Evolutionary conservation across 2,113 vertebrate species (phyloP).

Genomic region (Tachysurus vachellii): DNA sequence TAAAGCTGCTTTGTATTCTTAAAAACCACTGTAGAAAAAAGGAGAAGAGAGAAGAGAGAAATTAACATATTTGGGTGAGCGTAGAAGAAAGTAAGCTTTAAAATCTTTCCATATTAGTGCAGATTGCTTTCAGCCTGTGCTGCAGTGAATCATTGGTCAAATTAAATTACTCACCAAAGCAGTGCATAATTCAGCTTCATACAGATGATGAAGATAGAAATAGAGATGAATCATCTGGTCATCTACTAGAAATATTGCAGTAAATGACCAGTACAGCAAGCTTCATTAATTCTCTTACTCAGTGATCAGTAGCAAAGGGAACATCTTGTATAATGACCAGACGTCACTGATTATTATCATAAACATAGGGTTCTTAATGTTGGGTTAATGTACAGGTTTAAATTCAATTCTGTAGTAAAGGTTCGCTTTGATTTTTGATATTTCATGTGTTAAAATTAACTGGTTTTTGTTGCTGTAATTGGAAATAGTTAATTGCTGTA

Average conservation of each 20-base stretch:
- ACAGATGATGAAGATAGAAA: slow-evolving; percentile 1
- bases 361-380: not conserved
- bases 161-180: slow-evolving; percentile 32
- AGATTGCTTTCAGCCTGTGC: slow-evolving; percentile 31
- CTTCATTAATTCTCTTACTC: not conserved
- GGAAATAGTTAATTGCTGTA: no score
- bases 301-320: not conserved
- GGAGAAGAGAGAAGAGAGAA: not conserved
- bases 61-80: not conserved
- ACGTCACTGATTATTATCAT: not conserved
- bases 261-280: slow-evolving; percentile 9
- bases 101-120: not conserved
- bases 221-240: not conserved
- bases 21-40: not conserved
- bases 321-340: not conserved
- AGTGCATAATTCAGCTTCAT: slow-evolving; percentile 22
- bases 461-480: not conserved
- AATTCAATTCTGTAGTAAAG: not conserved
- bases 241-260: not conserved
- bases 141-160: slow-evolving; percentile 30
- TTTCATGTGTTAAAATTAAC: not conserved
- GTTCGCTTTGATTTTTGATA: not conserved
- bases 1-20: not conserved
- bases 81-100: slow-evolving; percentile 8
- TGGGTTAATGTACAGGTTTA: not conserved